phyloP scores from a whole-genome alignment of 92 coral and sea anemone genomes.

The Paragorgia papillata region DNA sequence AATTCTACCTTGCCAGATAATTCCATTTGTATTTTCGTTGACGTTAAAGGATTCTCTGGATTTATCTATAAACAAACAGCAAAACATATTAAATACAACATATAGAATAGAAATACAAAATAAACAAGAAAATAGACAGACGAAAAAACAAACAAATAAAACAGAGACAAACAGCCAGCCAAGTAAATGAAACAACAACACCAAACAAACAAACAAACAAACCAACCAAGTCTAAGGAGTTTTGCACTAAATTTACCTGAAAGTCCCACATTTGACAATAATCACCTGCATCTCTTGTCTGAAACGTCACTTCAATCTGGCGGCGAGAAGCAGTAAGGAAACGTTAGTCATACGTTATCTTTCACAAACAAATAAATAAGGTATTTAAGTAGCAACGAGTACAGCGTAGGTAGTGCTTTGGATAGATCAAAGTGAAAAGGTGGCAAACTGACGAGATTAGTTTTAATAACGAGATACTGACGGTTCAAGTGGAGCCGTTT shows the following conservation, averaged over 20 bases:
- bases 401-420: too few relatives aligned
- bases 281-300: conserved; percentile 81
- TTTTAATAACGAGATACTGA: too few relatives aligned
- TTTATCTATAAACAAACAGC: conserved; percentile 53
- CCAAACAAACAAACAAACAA: background rate
- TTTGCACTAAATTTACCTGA: conserved; percentile 61
- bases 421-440: too few relatives aligned
- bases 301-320: conserved; percentile 86
- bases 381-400: too few relatives aligned
- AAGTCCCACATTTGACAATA: conserved; percentile 96
- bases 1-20: conserved; percentile 65
- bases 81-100: background rate
- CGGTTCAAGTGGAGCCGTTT: too few relatives aligned
- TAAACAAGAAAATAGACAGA: too few relatives aligned
- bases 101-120: background rate
- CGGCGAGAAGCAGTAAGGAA: background rate
- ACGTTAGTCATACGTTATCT: too few relatives aligned
- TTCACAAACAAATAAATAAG: too few relatives aligned
- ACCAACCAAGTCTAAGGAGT: too few relatives aligned
- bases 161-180: too few relatives aligned
- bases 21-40: conserved; percentile 67
- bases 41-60: conserved; percentile 65
- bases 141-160: too few relatives aligned
- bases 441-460: too few relatives aligned
- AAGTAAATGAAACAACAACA: background rate